Evolutionary conservation across 2,888 invertebrate species (phyloP), one percentile per base, ranked within the genome.

Genomic region (Acronicta aceris): DNA sequence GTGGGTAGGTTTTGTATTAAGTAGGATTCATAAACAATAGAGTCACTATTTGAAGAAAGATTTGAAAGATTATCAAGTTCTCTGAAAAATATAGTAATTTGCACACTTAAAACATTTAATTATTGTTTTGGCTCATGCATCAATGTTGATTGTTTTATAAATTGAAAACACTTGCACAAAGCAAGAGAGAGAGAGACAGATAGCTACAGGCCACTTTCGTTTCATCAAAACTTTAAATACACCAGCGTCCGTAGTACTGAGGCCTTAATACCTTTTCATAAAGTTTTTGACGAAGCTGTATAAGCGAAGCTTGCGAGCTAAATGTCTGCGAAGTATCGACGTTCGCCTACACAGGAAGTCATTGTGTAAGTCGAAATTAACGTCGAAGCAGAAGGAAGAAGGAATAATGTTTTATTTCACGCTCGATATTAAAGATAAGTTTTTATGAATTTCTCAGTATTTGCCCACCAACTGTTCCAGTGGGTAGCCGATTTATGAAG

Each of bases 401-500:
- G 56, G 50, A 64, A 64, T 55, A 65, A 62, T 59, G 50, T 66
- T 49, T 52, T 56, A 61, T 70, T 63, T 50, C 49, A 42, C 56
- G 43, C 49, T 51, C 53, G 56, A 65, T 58, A 49, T 64, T 52
- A 25, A 41, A 41, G 6, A 51, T 65, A 74, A 71, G 68, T 79
- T 81, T 81, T 73, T 74, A 79, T 78, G 68, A 75, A 78, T 71
- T 65, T 58, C 67, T 65, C 50, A 54, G 65, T 74, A 77, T 69
- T 78, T 59, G 49, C 59, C 53, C 68, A 62, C 65, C 73, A 71
- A 70, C 69, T 74, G 78, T 67, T 80, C 59, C 75, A 70, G 72
- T 52, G 72, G 74, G 67, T 73, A 68, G 58, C 65, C 79, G 70
- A 85, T 86, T 87, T 83, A 84, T 83, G 80, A 78, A 77, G 72